Percentiles rank a stretch among this genome's conserved stretches.
Conservation (phyloP, 2,113 vertebrate species). For the Pseudorasbora parva region DNA sequence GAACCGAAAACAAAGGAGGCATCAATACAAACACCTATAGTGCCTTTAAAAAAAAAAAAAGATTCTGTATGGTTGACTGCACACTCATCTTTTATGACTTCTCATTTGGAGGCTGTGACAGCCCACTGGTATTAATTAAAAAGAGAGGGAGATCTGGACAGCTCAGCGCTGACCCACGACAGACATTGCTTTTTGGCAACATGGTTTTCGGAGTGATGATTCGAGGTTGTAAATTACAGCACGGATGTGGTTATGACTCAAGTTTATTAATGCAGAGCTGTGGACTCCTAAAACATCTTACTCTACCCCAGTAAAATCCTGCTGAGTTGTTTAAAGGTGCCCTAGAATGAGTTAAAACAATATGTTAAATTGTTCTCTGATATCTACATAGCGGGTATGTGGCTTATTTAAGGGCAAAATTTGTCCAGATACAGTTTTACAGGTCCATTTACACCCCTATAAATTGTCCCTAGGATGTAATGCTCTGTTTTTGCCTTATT, state of each 20-base stretch:
- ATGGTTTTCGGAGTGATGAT: constrained; percentile 45
- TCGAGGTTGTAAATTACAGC: constrained; percentile 27
- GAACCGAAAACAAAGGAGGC: not conserved
- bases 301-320: not conserved
- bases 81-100: constrained; percentile 52
- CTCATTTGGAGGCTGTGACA: constrained; percentile 53
- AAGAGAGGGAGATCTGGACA: constrained; percentile 54
- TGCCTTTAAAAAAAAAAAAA: no score
- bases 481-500: no score
- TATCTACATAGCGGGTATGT: no score
- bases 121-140: constrained; percentile 71
- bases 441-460: no score
- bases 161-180: constrained; percentile 55
- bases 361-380: no score
- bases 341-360: no score
- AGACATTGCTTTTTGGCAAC: constrained; percentile 47
- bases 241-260: not conserved
- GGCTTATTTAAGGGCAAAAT: no score
- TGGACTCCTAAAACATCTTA: not conserved
- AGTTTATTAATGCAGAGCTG: not conserved
- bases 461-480: no score
- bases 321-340: no score
- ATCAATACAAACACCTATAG: constrained; percentile 17
- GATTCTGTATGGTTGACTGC: constrained; percentile 54
- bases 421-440: no score